phyloP scores from a whole-genome alignment of 2,888 invertebrate genomes.

The Dexiosoma caninum region DNA sequence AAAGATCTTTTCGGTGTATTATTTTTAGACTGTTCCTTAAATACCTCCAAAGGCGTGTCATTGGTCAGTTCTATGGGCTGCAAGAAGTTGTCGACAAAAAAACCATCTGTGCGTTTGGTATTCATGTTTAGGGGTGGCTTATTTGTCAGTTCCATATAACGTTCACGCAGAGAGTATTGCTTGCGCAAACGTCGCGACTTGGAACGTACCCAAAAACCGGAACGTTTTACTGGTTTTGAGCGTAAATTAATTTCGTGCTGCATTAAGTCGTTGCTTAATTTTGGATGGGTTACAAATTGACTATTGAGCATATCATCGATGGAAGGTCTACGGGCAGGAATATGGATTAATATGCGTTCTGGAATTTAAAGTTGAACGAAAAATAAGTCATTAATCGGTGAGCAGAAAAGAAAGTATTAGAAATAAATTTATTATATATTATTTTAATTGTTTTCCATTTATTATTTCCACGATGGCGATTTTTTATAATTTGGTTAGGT shows the following conservation, averaged over 20 bases:
- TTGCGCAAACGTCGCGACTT: conserved; percentile 76
- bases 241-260: conserved; percentile 75
- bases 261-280: conserved; percentile 75
- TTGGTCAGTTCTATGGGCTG: conserved; percentile 75
- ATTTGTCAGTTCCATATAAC: conserved; percentile 75
- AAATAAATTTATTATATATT: too few relatives aligned
- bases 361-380: too few relatives aligned
- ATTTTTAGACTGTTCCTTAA: conserved; percentile 67
- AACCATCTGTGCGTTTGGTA: conserved; percentile 75
- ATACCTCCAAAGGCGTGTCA: conserved; percentile 39
- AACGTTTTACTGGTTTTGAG: conserved; percentile 73
- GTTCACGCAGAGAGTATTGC: conserved; percentile 74
- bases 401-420: too few relatives aligned
- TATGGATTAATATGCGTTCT: conserved; percentile 79
- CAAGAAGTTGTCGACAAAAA: conserved; percentile 75
- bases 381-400: too few relatives aligned
- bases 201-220: conserved; percentile 75
- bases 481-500: too few relatives aligned
- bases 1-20: conserved; percentile 72
- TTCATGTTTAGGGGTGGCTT: conserved; percentile 76
- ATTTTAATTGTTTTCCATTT: too few relatives aligned
- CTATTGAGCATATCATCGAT: conserved; percentile 79
- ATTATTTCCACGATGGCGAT: too few relatives aligned
- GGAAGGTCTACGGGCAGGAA: conserved; percentile 78
- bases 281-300: conserved; percentile 80